Evolutionary conservation across 2,888 invertebrate species (phyloP).

Genomic region (Tetragonisca angustula): DNA sequence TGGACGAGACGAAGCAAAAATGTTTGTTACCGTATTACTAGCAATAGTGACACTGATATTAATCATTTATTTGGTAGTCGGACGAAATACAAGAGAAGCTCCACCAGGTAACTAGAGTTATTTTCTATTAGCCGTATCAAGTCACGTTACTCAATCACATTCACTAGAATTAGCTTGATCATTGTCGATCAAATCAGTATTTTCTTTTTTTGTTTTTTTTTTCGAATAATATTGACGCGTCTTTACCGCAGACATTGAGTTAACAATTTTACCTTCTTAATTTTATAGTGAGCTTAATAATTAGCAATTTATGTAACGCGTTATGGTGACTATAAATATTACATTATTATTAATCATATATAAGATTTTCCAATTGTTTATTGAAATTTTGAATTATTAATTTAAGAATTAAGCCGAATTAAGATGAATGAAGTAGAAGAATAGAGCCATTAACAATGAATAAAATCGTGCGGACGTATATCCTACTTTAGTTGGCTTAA

Average conservation of each 20-base stretch:
- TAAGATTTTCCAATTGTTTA: not conserved
- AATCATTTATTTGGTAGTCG: not conserved
- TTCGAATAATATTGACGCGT: not conserved
- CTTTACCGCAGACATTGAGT: not conserved
- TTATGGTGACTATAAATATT: not conserved
- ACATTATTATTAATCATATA: not conserved
- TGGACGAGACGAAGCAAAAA: not conserved
- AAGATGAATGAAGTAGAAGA: not conserved
- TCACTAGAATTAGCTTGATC: not conserved
- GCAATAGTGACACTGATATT: constrained; percentile 9
- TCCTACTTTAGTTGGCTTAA: not conserved
- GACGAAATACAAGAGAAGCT: not conserved
- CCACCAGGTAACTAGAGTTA: constrained; percentile 63
- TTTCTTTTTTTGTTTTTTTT: not conserved
- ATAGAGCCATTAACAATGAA: not conserved
- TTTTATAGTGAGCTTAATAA: not conserved
- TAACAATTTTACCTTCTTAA: not conserved
- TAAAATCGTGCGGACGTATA: not conserved
- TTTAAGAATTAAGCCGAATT: not conserved
- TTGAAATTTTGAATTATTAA: not conserved
- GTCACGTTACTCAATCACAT: not conserved
- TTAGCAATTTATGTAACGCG: not conserved
- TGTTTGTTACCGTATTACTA: constrained; percentile 23
- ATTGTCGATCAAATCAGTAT: not conserved
- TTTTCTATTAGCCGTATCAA: not conserved